Evolutionary conservation across 2,113 vertebrate species (phyloP), one percentile per base, ranked within the genome.

Genomic region (Argyrosomus japonicus): DNA sequence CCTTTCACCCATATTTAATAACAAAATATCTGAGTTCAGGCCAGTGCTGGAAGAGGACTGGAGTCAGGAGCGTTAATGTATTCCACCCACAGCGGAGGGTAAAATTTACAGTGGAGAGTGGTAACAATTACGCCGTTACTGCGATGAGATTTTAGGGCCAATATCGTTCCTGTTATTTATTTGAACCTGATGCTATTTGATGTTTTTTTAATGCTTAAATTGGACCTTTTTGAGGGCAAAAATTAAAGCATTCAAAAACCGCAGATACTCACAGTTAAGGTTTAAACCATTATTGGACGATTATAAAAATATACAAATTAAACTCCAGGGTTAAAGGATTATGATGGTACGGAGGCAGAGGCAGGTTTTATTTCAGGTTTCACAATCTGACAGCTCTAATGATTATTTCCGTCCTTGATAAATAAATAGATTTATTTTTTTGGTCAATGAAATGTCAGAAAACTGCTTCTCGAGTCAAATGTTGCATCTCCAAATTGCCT

Each of bases 1-100:
- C 94, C 94, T 94, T 96, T 94, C 94, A 95, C 94, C 97, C 97
- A 96, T 96, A 87, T 88, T 92, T 89, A 92, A 92, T 88, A 84
- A 85, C 71, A 53, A 96, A 95, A 96, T 96, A 96, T 95, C 95
- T 32, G 94, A 92, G 94, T 93, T 94, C 94, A 94, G 95, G 91
- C 94, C 72, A 5, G 93, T 91, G 93, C 95, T 63, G 58, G 65
- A 71, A 72, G 77, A 75, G 9, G 69, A 72, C 56, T 57, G n/a
- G 43, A 76, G 77, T 51, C 36, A 0, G 32, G 21, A 60, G 51
- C 62, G 18, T 36, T 84, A 86, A 89, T 72, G 83, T 75, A 43
- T 94, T 95, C 94, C 87, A 92, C 92, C 92, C 83, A 91, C 92
- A 88, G 94, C 91, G 88, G 91, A 90, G 92, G 91, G 87, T 82